Evolutionary conservation across 2,113 vertebrate species (phyloP), one percentile per base, ranked within the genome.

Genomic region (Daboia siamensis): DNA sequence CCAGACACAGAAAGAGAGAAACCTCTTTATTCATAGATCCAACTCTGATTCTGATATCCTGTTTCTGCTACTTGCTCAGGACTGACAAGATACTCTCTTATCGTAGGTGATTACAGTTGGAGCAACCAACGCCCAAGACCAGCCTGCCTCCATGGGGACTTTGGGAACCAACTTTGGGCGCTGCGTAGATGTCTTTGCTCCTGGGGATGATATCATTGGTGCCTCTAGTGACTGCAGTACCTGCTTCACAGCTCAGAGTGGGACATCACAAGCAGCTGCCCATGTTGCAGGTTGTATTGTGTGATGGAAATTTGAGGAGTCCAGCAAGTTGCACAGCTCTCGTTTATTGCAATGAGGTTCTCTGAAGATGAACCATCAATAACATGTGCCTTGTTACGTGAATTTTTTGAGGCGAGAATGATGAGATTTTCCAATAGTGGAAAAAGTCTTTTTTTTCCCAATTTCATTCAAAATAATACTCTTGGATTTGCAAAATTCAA

Each of bases 181-280:
- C 92, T 99, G 98, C 0, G 97, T 99, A 90, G 98, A 99, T 90
- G 90, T 99, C 85, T 99, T 99, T 20, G 99, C 98, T 3, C 99
- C 98, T 0, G 99, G 99, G 7, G 98, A 99, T 2, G 98, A 99
- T 96, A 98, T 99, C 24, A 92, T 99, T 0, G 97, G 98, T 0
- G 98, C 98, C 80, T 99, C 98, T 92, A 99, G 98, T 0, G 98
- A 98, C 96, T 99, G 99, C 86, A 97, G 96, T 93, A 98, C 98
- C 1, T 99, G 99, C 93, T 99, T 99, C 85, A 98, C 96, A 0
- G 97, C 98, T 0, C 98, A 95, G 94, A 98, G 98, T 0, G 98
- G 99, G 51, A 99, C 98, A 0, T 99, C 98, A 0, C 98, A 98
- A 96, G 98, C 98, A 0, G 98, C 98, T 0, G 98, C 99, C 0